phyloP scores from a whole-genome alignment of 2,888 invertebrate species.

The Hyles lineata region DNA sequence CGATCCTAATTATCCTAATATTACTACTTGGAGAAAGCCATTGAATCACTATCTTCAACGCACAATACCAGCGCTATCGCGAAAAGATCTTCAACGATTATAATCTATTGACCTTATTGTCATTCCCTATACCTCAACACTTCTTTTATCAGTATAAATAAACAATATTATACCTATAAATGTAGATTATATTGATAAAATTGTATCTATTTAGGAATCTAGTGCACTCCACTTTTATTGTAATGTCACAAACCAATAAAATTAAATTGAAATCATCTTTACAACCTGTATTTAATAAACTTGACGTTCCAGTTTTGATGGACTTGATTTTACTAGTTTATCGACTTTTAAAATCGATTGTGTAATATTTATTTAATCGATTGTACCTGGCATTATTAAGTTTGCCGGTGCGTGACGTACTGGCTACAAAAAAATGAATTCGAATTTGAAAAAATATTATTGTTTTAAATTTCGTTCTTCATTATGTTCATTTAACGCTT shows the following conservation, averaged over 20 bases:
- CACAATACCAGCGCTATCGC: not conserved
- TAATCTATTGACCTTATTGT: not conserved
- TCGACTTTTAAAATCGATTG: not conserved
- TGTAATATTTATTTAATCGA: not conserved
- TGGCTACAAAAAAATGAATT: not conserved
- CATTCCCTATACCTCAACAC: not conserved
- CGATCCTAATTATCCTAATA: no score
- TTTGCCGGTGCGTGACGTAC: not conserved
- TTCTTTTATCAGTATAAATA: not conserved
- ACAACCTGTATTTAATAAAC: not conserved
- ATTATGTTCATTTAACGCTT: no score
- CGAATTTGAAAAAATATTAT: no score
- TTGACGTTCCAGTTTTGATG: not conserved
- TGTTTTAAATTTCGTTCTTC: no score
- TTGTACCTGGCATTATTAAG: not conserved
- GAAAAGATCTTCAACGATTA: not conserved
- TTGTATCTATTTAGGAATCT: not conserved
- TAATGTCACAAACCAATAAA: not conserved
- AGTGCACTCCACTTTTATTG: not conserved
- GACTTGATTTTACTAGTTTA: not conserved
- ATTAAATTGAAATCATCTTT: not conserved
- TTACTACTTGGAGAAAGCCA: no score
- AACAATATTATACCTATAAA: not conserved
- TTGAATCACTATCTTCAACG: no score
- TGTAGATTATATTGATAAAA: not conserved